Conservation (phyloP, 2,888 invertebrate species). For the Nemoura dubitans region DNA sequence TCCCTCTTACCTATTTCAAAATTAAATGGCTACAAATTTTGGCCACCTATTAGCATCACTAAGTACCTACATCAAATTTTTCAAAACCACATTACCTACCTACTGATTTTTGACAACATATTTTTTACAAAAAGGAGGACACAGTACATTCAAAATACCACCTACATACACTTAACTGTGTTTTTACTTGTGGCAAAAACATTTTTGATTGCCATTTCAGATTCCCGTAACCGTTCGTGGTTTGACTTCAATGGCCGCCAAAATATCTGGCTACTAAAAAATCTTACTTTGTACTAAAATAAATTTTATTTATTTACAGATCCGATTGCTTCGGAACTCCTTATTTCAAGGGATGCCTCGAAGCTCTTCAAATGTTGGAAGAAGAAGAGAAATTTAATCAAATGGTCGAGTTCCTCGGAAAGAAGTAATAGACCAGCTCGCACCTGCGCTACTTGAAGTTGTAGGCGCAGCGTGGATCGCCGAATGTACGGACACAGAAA, state of each 20-base stretch:
- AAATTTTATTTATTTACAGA: constrained; percentile 64
- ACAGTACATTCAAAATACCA: neutral
- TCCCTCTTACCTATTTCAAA: no score
- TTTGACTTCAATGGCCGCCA: neutral
- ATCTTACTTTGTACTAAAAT: constrained; percentile 22
- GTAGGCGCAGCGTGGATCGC: neutral
- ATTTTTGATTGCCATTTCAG: constrained; percentile 41
- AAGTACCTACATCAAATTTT: neutral
- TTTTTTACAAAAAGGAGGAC: neutral
- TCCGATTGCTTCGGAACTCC: constrained; percentile 80
- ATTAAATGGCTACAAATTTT: neutral
- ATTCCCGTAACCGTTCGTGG: constrained; percentile 1
- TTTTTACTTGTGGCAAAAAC: constrained; percentile 8
- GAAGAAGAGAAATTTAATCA: constrained; percentile 80
- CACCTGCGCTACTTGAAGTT: neutral
- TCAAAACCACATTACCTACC: neutral
- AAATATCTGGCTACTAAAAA: neutral
- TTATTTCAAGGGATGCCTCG: constrained; percentile 84
- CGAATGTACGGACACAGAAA: neutral
- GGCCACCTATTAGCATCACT: neutral
- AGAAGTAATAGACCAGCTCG: constrained; percentile 58
- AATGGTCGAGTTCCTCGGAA: constrained; percentile 82
- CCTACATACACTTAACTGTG: neutral
- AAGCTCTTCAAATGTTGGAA: constrained; percentile 79
- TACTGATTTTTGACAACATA: neutral